These are phyloP conservation scores for Chascanopsetta lugubris DNA, from an alignment of 2,113 vertebrate genomes.

Conservation along the genomic window DNA sequence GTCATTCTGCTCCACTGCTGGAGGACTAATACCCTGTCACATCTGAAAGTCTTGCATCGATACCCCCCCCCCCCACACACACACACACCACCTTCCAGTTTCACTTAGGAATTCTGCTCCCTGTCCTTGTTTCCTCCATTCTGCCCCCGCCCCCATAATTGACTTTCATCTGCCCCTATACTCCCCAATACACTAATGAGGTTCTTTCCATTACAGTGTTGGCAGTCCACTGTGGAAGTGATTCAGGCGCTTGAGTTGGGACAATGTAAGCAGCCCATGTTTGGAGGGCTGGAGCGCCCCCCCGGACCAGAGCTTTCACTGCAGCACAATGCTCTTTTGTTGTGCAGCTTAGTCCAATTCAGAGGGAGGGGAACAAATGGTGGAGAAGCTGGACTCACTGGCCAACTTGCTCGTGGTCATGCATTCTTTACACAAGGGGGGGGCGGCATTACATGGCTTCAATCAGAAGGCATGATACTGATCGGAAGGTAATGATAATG, in stretches of 20 bases:
- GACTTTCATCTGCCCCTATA: slow-evolving; percentile 19
- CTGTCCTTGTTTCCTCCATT: slow-evolving; percentile 32
- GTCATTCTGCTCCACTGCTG: slow-evolving; percentile 23
- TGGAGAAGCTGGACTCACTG: slow-evolving; percentile 32
- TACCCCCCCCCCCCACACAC: neutral
- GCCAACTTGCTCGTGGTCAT: too few relatives aligned
- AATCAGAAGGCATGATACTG: slow-evolving; percentile 4
- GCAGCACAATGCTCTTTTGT: slow-evolving; percentile 75
- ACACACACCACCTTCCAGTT: slow-evolving; percentile 17
- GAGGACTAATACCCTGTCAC: slow-evolving; percentile 13
- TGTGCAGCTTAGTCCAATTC: slow-evolving; percentile 64
- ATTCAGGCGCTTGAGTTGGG: slow-evolving; percentile 66
- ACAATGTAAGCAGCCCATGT: slow-evolving; percentile 74
- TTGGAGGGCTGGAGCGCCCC: slow-evolving; percentile 73
- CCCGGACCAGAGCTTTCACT: slow-evolving; percentile 67
- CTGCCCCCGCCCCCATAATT: slow-evolving; percentile 40
- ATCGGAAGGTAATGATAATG: too few relatives aligned
- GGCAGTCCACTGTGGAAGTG: slow-evolving; percentile 50
- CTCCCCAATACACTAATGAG: slow-evolving; percentile 17
- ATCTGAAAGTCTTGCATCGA: slow-evolving; percentile 20
- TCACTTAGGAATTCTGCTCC: slow-evolving; percentile 56
- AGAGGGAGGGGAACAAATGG: slow-evolving; percentile 69
- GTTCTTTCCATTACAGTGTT: slow-evolving; percentile 51
- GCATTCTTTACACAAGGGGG: neutral
- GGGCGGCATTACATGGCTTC: slow-evolving; percentile 5